Conservation (phyloP, 2,888 invertebrate species). For the Branchipolynoe longqiensis region DNA sequence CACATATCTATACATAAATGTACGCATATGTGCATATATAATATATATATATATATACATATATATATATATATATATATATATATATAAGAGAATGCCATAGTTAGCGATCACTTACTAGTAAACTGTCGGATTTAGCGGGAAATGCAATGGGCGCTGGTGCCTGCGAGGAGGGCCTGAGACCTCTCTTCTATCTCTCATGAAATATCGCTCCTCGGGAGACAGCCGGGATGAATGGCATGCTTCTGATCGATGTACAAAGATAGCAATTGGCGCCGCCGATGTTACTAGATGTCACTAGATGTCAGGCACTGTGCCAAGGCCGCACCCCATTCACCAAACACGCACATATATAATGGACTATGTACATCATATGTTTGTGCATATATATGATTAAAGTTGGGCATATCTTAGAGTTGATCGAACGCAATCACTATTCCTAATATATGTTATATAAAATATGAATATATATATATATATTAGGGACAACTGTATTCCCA, state of each 20-base stretch:
- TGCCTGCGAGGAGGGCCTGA: background rate
- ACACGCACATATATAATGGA: too few species aligned
- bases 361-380: too few species aligned
- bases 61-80: background rate
- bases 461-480: too few species aligned
- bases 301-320: too few species aligned
- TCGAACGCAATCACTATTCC: too few species aligned
- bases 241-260: slow-evolving; percentile 33
- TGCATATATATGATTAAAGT: too few species aligned
- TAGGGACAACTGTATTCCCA: too few species aligned
- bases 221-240: slow-evolving; percentile 15
- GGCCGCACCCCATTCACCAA: too few species aligned
- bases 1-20: background rate
- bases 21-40: background rate
- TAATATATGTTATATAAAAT: too few species aligned
- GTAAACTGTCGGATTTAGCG: slow-evolving; percentile 33
- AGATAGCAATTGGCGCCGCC: slow-evolving; percentile 43
- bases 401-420: too few species aligned
- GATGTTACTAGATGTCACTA: too few species aligned
- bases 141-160: slow-evolving; percentile 16
- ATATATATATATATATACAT: background rate
- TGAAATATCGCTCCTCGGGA: slow-evolving; percentile 5
- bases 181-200: background rate
- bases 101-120: slow-evolving; percentile 33
- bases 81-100: slow-evolving; percentile 34